phyloP scores from a whole-genome alignment of 35 echinoderm and acorn worm species.

The Chiridota heheva region DNA sequence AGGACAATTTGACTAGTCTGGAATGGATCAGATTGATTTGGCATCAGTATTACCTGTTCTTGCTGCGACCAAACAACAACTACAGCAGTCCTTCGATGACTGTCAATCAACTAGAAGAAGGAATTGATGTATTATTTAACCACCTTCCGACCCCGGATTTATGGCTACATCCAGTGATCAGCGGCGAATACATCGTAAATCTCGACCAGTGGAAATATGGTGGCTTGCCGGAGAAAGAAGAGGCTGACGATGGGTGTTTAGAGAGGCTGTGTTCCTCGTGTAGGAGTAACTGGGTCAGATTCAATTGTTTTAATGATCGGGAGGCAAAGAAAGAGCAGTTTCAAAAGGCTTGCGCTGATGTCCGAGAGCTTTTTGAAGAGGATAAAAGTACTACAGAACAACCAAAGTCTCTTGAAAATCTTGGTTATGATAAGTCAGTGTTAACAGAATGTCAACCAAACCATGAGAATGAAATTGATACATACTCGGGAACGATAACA shows the following conservation, averaged over 20 bases:
- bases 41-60: slow-evolving; percentile 63
- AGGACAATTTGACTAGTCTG: slow-evolving; percentile 55
- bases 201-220: slow-evolving; percentile 78
- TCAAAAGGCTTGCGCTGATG: neutral
- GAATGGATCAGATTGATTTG: slow-evolving; percentile 68
- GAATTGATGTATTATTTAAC: slow-evolving; percentile 62
- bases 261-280: neutral
- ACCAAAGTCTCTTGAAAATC: no score
- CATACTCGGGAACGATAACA: no score
- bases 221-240: slow-evolving; percentile 8
- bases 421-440: no score
- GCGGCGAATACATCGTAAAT: slow-evolving; percentile 71
- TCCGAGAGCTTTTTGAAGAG: neutral
- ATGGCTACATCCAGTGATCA: slow-evolving; percentile 76
- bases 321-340: neutral
- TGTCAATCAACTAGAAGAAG: slow-evolving; percentile 78
- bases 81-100: slow-evolving; percentile 37
- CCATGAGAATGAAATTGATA: no score
- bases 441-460: no score
- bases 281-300: neutral
- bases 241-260: neutral
- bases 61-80: slow-evolving; percentile 51
- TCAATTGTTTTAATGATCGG: neutral
- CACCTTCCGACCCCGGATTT: slow-evolving; percentile 71
- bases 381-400: no score